These are phyloP conservation scores for Macaria liturata DNA, from an alignment of 2,888 invertebrate genomes.

Conservation along the genomic window DNA sequence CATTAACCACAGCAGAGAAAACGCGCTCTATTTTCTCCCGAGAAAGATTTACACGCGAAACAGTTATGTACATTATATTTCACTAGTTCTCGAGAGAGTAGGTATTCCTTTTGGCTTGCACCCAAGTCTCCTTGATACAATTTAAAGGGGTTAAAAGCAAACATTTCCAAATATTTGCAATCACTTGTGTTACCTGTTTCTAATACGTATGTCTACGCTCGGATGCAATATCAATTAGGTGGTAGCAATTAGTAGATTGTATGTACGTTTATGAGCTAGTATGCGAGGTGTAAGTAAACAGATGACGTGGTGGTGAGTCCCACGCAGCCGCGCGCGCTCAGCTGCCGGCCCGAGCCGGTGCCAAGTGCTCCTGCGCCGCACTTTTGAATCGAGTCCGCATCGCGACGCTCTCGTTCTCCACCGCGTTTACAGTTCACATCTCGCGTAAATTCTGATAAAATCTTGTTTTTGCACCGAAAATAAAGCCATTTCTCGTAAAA, in stretches of 20 bases:
- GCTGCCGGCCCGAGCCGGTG: conserved; percentile 45
- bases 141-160: conserved; percentile 46
- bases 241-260: conserved; percentile 42
- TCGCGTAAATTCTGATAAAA: conserved; percentile 38
- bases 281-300: conserved; percentile 33
- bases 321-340: conserved; percentile 38
- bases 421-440: conserved; percentile 41
- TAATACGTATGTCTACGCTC: background rate
- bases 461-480: conserved; percentile 34
- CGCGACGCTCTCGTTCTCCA: conserved; percentile 46
- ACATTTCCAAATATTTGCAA: conserved; percentile 49
- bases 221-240: conserved; percentile 20
- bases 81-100: conserved; percentile 37
- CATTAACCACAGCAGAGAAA: conserved; percentile 32
- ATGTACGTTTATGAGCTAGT: conserved; percentile 41
- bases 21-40: conserved; percentile 40
- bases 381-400: conserved; percentile 48
- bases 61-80: conserved; percentile 35
- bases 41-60: conserved; percentile 41
- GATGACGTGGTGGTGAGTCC: conserved; percentile 45
- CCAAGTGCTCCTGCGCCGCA: conserved; percentile 72
- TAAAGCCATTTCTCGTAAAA: conserved; percentile 34
- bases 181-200: conserved; percentile 21
- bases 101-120: conserved; percentile 59
- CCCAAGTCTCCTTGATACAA: conserved; percentile 66